Evolutionary conservation across 2,113 vertebrate species (phyloP).

Genomic region (Antigone vipio): DNA sequence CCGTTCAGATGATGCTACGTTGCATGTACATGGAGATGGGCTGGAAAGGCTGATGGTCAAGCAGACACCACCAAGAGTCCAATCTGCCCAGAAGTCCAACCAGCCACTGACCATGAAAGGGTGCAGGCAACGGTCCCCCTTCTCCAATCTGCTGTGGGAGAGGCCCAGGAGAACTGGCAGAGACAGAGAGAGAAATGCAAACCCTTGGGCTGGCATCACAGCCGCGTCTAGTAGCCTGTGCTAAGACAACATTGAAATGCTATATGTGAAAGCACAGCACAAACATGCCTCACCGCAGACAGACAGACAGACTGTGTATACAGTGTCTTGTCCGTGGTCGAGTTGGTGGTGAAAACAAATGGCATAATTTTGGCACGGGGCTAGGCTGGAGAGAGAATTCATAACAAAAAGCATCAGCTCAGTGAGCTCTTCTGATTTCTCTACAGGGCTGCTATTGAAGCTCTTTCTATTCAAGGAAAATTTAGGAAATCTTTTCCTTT

Average conservation of each 20-base stretch:
- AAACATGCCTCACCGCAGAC: not conserved
- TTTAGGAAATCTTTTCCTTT: not conserved
- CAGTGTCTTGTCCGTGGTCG: not conserved
- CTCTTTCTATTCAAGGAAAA: not conserved
- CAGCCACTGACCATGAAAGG: not conserved
- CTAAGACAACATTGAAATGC: not conserved
- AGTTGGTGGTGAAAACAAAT: not conserved
- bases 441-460: not conserved
- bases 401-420: not conserved
- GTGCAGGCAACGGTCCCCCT: not conserved
- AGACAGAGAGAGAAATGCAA: not conserved
- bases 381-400: not conserved
- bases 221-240: not conserved
- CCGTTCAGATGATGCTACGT: accelerated
- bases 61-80: not conserved
- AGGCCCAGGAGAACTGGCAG: not conserved
- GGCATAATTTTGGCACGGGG: not conserved
- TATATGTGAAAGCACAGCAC: accelerated
- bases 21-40: accelerated
- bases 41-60: not conserved
- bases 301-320: not conserved
- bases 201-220: not conserved
- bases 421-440: not conserved
- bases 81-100: not conserved
- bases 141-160: not conserved